Base-by-base conservation (phyloP, 1,140 invertebrate genomes). In the Parapsyche elsis region DNA sequence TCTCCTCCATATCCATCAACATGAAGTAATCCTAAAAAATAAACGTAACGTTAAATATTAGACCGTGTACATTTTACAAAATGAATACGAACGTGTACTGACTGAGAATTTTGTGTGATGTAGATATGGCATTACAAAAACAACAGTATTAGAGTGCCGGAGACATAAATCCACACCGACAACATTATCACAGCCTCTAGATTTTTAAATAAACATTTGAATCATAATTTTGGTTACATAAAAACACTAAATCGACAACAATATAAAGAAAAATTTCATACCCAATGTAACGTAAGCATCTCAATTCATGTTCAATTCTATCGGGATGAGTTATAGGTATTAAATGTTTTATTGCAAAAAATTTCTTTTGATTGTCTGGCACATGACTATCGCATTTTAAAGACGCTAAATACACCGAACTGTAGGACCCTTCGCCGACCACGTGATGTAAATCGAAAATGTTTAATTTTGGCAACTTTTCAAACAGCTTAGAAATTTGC, bases 61-160 rank as follows among this genome's bases (percentile, higher is more conserved):
- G 10, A 71, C 30, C 30, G 49, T 7, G 45, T 75, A 75, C 21
- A 9, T 7, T 7, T 21, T 23, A 19, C 21, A 12, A 21, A 2
- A 67, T 71, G 4, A 44, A 16, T 30, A 16, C 71, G 16, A 26
- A 16, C 21, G 12, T 81, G 71, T 81, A 90, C 91, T 92, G 89
- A 95, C 95, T 84, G 90, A 90, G 88, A 96, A 95, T 85, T 91
- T 92, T 78, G 92, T 91, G 86, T 98, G 96, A 78, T 91, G 92
- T 90, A 97, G 93, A 87, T 94, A 96, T 21, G 95, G 95, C 96
- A 98, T 97, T 46, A 97, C 91, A 88, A 98, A 95, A 46, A 95
- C 94, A 79, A 97, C 92, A 83, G 95, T 94, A 81, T 96, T 95
- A 80, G 91, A 90, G 82, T 94, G 91, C 80, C 96, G 90, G 49